Evolutionary conservation across 2,797 vertebrate genomes (phyloP).

Genomic region (Chaetophractus vellerosus): DNA sequence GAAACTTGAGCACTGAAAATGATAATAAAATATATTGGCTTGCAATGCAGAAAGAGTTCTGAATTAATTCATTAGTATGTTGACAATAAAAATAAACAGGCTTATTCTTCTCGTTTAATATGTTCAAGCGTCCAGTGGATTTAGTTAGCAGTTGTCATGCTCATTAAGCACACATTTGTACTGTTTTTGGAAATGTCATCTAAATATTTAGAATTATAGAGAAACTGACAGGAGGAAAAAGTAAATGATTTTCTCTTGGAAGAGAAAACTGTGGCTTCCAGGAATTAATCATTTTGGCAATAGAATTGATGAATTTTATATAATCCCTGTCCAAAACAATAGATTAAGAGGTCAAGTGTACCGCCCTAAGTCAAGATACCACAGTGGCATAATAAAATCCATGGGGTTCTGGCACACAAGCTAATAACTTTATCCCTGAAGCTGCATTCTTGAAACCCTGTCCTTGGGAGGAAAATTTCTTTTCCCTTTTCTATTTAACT

Average conservation of each 20-base stretch:
- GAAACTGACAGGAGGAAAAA: neutral
- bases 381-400: neutral
- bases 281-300: constrained; percentile 57
- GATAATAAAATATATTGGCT: neutral
- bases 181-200: constrained; percentile 67
- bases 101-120: constrained; percentile 9
- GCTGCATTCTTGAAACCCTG: neutral
- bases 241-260: neutral
- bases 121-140: neutral
- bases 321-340: constrained; percentile 68
- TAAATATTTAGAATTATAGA: constrained; percentile 76
- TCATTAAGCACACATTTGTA: constrained; percentile 44
- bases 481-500: neutral
- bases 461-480: neutral
- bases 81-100: constrained; percentile 44
- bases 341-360: constrained; percentile 16
- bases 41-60: constrained; percentile 26
- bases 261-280: neutral
- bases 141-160: neutral
- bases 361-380: neutral
- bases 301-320: constrained; percentile 51
- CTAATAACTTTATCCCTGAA: neutral
- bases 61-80: constrained; percentile 46
- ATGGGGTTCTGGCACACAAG: neutral
- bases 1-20: neutral